Conservation (phyloP, 1,140 invertebrate genomes). For the Sarcophaga bullata region DNA sequence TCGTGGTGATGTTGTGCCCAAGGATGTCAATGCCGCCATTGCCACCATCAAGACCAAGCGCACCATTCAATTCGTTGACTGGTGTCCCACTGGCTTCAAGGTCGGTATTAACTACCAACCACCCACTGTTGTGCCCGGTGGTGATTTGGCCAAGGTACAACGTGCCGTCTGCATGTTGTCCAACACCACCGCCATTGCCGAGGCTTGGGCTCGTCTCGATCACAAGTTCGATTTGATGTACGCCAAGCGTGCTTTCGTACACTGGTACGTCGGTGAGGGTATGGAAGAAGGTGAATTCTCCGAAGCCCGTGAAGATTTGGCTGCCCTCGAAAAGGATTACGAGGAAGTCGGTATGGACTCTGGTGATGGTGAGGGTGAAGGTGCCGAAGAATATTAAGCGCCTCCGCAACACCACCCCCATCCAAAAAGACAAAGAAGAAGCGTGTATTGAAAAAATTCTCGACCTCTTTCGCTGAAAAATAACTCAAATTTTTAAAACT, state of each 20-base stretch:
- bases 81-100: conserved; percentile 85
- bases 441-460: conserved; percentile 42
- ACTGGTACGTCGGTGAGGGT: conserved; percentile 82
- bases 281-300: conserved; percentile 86
- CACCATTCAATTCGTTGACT: conserved; percentile 84
- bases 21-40: conserved; percentile 89
- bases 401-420: conserved; percentile 18
- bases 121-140: conserved; percentile 82
- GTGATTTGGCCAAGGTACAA: conserved; percentile 85
- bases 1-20: conserved; percentile 77
- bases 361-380: conserved; percentile 72
- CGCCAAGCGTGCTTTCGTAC: conserved; percentile 78
- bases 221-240: conserved; percentile 88
- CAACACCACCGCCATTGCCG: conserved; percentile 88
- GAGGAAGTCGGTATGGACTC: conserved; percentile 74
- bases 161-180: conserved; percentile 88
- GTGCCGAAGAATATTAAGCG: conserved; percentile 65
- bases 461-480: conserved; percentile 43
- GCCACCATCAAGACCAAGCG: conserved; percentile 90
- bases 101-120: conserved; percentile 86
- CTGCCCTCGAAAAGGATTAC: conserved; percentile 81
- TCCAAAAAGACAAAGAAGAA: conserved; percentile 41
- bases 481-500: not conserved
- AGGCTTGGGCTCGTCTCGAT: conserved; percentile 84
- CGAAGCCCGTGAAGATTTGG: conserved; percentile 86